These are phyloP conservation scores for Galagoides demidoff DNA, from an alignment of 2,797 vertebrate species.

Conservation along the genomic window DNA sequence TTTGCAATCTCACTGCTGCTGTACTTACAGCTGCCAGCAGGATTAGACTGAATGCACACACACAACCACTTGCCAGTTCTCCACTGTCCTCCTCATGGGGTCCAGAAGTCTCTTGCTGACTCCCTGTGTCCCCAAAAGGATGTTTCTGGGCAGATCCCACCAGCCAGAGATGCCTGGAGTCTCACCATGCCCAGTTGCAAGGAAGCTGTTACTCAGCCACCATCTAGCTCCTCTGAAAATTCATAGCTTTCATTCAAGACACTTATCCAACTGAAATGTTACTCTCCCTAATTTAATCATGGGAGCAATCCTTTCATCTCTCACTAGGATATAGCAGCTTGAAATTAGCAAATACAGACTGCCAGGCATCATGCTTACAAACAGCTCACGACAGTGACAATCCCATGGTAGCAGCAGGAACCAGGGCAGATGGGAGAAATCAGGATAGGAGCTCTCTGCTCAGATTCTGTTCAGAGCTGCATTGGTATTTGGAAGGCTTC, in stretches of 20 bases:
- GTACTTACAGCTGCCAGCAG: too few relatives aligned
- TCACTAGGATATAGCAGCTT: neutral
- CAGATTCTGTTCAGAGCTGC: neutral
- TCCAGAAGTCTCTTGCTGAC: too few relatives aligned
- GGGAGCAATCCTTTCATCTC: neutral
- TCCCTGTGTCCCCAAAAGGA: too few relatives aligned
- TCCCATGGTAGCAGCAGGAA: neutral
- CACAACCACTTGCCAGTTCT: too few relatives aligned
- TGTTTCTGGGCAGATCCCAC: too few relatives aligned
- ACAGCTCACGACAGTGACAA: neutral
- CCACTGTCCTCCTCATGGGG: too few relatives aligned
- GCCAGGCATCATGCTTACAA: neutral
- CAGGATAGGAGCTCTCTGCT: neutral
- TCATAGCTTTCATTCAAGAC: neutral
- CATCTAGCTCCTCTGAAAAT: neutral
- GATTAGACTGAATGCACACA: too few relatives aligned
- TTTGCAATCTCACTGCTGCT: too few relatives aligned
- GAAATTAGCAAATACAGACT: neutral
- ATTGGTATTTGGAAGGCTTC: constrained; percentile 10
- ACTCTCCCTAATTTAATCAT: neutral
- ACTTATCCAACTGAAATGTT: neutral
- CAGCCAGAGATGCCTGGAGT: too few relatives aligned
- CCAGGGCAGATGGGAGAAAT: neutral
- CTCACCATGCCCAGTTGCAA: too few relatives aligned
- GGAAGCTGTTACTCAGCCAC: too few relatives aligned